Base-by-base conservation (phyloP, 2,113 vertebrate genomes). In the Serilophus lunatus region DNA sequence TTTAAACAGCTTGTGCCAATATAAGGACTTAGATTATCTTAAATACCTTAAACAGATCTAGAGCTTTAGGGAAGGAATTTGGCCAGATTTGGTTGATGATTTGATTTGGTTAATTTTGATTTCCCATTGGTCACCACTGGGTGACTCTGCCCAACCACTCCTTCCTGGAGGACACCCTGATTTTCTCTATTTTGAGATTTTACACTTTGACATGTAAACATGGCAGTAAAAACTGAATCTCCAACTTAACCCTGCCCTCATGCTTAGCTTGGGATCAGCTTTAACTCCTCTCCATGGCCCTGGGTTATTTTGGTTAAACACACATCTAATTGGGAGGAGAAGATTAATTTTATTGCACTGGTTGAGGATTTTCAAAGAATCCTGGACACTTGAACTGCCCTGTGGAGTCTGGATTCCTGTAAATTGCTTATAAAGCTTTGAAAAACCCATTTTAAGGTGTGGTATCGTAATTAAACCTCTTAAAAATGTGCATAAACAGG, bases 1-100 rank as follows among this genome's bases (percentile, higher is more conserved):
- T 95, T 97, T 97, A 96, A 97, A 95, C 71, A 95, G 97, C 96
- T 96, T 93, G 95, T 96, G 95, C 95, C 90, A 96, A 81, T 84
- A 84, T 26, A 88, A 93, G 81, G 90, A 51, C 93, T 97, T 82
- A 95, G 92, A 95, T 95, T 87, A 95, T 89, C 70, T 78, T 94
- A 96, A 97, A 92, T 90, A 74, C 88, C 83, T 95, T 96, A 96
- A 97, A 96, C 23, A 94, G 93, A 96, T 95, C 93, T 90, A 92
- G 91, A 84, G 95, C 90, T 96, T 92, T 76, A 64, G n/a, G 50
- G 78, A n/a, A 66, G 65, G 87, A 88, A 72, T 95, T 92, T 90
- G 89, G 51, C 47, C 82, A 60, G 60, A 28, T 95, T 88, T 88
- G 72, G 77, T 49, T 44, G 56, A 22, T 87, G 26, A 9, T 91